These are phyloP conservation scores for Glareola pratincola DNA, from an alignment of 2,113 vertebrate genomes.

Conservation along the genomic window DNA sequence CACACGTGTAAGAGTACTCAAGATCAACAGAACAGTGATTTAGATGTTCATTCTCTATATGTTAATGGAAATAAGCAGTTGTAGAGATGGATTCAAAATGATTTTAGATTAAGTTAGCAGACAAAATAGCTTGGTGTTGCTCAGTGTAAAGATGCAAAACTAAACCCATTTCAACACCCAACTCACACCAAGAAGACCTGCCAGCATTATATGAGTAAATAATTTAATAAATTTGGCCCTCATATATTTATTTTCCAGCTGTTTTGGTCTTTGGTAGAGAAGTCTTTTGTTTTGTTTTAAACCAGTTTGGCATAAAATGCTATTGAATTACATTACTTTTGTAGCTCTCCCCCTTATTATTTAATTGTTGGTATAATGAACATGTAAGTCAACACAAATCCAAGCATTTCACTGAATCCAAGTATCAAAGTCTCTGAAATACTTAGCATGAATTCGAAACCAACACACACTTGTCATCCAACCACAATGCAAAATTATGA, in stretches of 20 bases:
- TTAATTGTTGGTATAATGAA: neutral
- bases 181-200: neutral
- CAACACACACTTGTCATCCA: neutral
- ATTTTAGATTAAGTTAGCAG: neutral
- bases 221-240: neutral
- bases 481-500: neutral
- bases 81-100: neutral
- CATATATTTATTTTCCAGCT: neutral
- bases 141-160: neutral
- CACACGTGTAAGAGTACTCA: neutral
- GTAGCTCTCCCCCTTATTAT: neutral
- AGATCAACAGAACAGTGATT: neutral
- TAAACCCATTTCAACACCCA: neutral
- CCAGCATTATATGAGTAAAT: neutral
- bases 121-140: neutral
- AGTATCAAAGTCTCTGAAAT: neutral
- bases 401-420: neutral
- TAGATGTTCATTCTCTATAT: neutral
- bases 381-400: rapidly evolving
- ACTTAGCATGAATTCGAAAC: neutral
- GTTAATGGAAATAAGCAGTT: neutral
- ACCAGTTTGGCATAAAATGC: neutral
- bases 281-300: neutral
- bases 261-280: neutral
- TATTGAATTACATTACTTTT: neutral